Percentiles rank a stretch among this genome's conserved stretches.
Evolutionary conservation across 2,797 vertebrate genomes (phyloP).

Genomic region (Alosa sapidissima): DNA sequence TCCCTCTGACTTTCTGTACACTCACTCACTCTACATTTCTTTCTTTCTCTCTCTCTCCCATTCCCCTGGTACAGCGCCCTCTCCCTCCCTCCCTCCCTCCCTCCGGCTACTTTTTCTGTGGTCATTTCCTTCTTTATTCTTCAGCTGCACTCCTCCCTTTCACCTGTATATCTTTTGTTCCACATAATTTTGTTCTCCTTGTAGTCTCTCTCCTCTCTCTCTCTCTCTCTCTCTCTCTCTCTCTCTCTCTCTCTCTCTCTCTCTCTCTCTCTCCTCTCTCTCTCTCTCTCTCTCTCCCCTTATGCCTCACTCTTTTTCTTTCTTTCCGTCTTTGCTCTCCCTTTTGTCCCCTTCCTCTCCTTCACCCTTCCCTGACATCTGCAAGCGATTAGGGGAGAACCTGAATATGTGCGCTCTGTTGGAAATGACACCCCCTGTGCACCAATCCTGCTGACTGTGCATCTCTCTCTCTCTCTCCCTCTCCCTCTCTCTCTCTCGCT

Average conservation of each 20-base stretch:
- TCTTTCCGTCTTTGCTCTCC: slow-evolving; percentile 5
- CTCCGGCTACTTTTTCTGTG: no score
- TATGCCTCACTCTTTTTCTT: slow-evolving; percentile 5
- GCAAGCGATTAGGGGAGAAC: slow-evolving; percentile 60
- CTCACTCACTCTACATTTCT: neutral
- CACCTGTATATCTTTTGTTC: neutral
- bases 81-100: no score
- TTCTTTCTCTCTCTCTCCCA: neutral
- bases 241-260: no score
- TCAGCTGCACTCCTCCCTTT: neutral
- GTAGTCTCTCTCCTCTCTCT: no score
- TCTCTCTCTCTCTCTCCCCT: neutral
- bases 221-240: no score
- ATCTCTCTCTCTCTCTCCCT: neutral
- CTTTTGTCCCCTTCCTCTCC: slow-evolving; percentile 6
- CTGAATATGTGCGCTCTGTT: slow-evolving; percentile 55
- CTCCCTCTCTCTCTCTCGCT: neutral
- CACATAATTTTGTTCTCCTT: neutral
- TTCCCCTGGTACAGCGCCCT: no score
- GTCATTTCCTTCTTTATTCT: neutral
- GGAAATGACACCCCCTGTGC: slow-evolving; percentile 34
- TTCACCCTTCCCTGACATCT: slow-evolving; percentile 52
- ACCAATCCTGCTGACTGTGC: slow-evolving; percentile 40
- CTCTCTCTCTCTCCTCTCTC: neutral
- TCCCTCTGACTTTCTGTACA: neutral